phyloP scores from a whole-genome alignment of 2,888 invertebrate species.

The Hemicrepidius hirtus region DNA sequence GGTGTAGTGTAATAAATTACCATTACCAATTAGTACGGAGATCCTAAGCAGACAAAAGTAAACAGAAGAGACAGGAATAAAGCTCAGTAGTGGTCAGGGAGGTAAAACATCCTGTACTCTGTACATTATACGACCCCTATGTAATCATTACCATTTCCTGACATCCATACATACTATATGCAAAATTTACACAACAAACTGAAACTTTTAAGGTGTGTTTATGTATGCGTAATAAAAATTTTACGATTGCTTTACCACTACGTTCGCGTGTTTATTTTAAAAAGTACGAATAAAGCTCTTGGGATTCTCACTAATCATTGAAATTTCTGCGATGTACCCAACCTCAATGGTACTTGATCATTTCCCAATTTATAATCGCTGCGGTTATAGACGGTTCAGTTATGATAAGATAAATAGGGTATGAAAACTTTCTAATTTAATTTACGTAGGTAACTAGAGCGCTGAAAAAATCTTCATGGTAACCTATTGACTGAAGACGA shows the following conservation, averaged over 20 bases:
- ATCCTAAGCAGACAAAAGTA: slow-evolving; percentile 4
- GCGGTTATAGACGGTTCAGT: too few relatives aligned
- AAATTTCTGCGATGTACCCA: too few relatives aligned
- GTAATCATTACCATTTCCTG: neutral
- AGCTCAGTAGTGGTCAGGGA: slow-evolving; percentile 52
- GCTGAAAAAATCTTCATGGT: too few relatives aligned
- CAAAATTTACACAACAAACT: slow-evolving; percentile 1
- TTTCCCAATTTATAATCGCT: too few relatives aligned
- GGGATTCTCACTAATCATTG: too few relatives aligned
- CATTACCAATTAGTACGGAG: too few relatives aligned
- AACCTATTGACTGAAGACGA: too few relatives aligned
- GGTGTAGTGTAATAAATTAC: too few relatives aligned
- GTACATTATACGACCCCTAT: slow-evolving; percentile 52
- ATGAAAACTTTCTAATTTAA: too few relatives aligned
- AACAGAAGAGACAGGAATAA: slow-evolving; percentile 65
- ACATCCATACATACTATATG: neutral
- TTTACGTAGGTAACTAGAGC: too few relatives aligned
- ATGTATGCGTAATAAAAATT: neutral
- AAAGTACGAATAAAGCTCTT: neutral
- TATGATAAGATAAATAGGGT: too few relatives aligned
- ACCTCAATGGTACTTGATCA: too few relatives aligned
- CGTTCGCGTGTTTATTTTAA: neutral
- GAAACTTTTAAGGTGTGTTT: neutral
- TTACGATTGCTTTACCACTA: slow-evolving; percentile 5
- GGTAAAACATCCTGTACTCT: slow-evolving; percentile 47